These are phyloP conservation scores for Sardinella longiceps DNA, from an alignment of 2,797 vertebrate species.

Conservation along the genomic window DNA sequence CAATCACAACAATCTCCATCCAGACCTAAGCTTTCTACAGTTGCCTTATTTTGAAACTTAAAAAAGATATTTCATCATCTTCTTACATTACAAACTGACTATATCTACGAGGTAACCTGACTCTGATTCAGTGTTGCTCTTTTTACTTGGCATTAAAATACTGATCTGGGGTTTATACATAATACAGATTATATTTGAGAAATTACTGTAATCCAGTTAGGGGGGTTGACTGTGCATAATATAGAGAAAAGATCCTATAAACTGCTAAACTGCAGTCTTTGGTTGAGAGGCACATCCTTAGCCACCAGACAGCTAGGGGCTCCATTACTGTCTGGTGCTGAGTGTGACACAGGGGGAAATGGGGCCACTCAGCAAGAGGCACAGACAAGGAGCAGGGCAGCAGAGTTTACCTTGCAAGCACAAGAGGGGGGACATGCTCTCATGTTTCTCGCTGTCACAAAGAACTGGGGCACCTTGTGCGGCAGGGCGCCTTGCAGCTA, in stretches of 20 bases:
- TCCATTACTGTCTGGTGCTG: neutral
- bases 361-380: neutral
- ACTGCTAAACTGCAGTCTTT: neutral
- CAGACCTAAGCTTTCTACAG: neutral
- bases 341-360: neutral
- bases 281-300: neutral
- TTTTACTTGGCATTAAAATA: no score
- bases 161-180: no score
- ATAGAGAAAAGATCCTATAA: no score
- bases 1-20: neutral
- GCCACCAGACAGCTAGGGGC: neutral
- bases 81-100: no score
- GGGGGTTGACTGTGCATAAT: no score
- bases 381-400: neutral
- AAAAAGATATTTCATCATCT: neutral
- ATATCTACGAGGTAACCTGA: no score
- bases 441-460: slow-evolving; percentile 27
- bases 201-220: no score
- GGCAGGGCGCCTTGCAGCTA: neutral
- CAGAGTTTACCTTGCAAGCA: neutral
- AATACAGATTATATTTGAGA: no score
- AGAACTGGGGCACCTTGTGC: slow-evolving; percentile 16
- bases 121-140: no score
- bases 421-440: neutral
- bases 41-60: neutral